phyloP scores from a whole-genome alignment of 92 coral and sea anemone genomes.

The Porites rus region DNA sequence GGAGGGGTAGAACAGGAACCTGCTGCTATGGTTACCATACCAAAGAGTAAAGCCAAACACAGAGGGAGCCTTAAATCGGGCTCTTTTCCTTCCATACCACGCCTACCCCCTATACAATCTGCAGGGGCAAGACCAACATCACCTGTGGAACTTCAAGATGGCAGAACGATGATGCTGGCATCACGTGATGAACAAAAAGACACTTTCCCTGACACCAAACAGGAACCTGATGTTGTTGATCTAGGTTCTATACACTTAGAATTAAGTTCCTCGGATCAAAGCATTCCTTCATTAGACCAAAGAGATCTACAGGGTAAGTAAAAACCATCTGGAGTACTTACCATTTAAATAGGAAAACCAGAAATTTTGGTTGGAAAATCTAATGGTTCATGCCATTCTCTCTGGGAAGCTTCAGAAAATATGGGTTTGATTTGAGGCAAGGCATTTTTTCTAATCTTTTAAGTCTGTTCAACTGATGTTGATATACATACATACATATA shows the following conservation, averaged over 20 bases:
- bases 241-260: conserved; percentile 26
- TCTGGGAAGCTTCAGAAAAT: too few species aligned
- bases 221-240: conserved; percentile 12
- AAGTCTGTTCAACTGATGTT: too few species aligned
- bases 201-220: background rate
- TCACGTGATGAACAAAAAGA: conserved; percentile 28
- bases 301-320: conserved; percentile 4
- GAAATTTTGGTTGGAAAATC: too few species aligned
- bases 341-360: too few species aligned
- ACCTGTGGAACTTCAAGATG: conserved; percentile 28
- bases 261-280: conserved; percentile 6
- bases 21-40: conserved; percentile 7
- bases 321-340: background rate
- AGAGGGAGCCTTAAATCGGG: conserved; percentile 74
- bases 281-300: background rate
- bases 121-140: conserved; percentile 81
- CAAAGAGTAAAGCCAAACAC: conserved; percentile 57
- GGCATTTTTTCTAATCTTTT: too few species aligned
- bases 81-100: conserved; percentile 74
- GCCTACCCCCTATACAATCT: conserved; percentile 89
- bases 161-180: conserved; percentile 22
- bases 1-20: conserved; percentile 47
- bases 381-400: too few species aligned
- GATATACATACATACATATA: too few species aligned
- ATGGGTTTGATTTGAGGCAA: too few species aligned